Percentiles rank a stretch among this genome's conserved stretches.
phyloP scores from a whole-genome alignment of 2,797 vertebrate species.

The Prunella strophiata region DNA sequence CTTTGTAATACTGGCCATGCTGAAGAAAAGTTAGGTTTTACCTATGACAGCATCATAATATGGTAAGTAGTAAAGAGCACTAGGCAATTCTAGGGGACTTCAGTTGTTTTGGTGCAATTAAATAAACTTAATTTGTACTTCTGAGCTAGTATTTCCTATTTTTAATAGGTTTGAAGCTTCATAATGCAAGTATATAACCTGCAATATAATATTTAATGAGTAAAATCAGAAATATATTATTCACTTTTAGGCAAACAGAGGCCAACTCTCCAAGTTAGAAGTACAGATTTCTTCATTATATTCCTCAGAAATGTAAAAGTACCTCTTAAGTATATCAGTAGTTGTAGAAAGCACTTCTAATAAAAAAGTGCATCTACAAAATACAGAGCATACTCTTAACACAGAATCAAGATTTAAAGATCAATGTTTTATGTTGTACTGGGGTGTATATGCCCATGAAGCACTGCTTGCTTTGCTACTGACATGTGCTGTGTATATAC shows the following conservation, averaged over 20 bases:
- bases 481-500: not conserved
- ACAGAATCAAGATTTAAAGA: not conserved
- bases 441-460: not conserved
- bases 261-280: not conserved
- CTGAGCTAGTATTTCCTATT: not conserved
- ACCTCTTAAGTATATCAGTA: not conserved
- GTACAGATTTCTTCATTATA: not conserved
- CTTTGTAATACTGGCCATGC: slow-evolving; percentile 92
- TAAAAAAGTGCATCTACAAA: not conserved
- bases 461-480: not conserved
- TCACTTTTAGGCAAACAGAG: not conserved
- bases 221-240: not conserved
- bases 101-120: not conserved
- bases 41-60: slow-evolving; percentile 97
- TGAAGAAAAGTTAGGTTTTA: slow-evolving; percentile 95
- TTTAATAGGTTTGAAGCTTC: not conserved
- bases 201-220: not conserved
- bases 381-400: not conserved
- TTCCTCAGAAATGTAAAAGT: not conserved
- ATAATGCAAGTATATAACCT: not conserved
- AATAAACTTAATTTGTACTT: not conserved
- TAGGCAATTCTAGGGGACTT: not conserved
- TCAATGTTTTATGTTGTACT: not conserved
- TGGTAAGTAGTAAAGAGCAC: slow-evolving; percentile 85
- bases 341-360: not conserved